These are phyloP conservation scores for Aproaerema taeniolella DNA, from an alignment of 2,888 invertebrate species.

Conservation along the genomic window DNA sequence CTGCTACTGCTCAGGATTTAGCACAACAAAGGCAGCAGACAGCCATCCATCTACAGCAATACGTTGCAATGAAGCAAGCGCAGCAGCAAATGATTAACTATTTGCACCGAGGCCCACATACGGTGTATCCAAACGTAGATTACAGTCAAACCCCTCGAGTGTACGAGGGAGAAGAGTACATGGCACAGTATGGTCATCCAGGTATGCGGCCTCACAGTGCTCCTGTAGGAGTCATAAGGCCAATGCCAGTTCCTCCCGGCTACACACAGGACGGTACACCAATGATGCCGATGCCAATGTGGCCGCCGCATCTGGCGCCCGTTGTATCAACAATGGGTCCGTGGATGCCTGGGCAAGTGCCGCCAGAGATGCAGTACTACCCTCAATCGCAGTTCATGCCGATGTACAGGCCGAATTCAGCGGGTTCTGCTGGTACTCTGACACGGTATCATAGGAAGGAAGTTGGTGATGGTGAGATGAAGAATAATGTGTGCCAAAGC, in stretches of 20 bases:
- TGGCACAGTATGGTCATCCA: constrained; percentile 53
- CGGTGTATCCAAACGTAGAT: constrained; percentile 61
- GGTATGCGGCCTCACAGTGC: constrained; percentile 60
- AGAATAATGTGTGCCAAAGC: constrained; percentile 69
- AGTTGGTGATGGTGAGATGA: constrained; percentile 44
- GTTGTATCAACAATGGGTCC: constrained; percentile 57
- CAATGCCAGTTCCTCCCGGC: constrained; percentile 48
- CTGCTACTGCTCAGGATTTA: constrained; percentile 48
- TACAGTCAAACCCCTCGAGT: constrained; percentile 45
- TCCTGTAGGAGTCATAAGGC: constrained; percentile 53
- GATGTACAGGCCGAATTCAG: constrained; percentile 65
- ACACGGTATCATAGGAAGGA: constrained; percentile 67
- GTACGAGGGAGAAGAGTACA: constrained; percentile 56
- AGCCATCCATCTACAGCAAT: constrained; percentile 67
- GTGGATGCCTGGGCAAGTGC: constrained; percentile 54
- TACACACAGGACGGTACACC: constrained; percentile 53
- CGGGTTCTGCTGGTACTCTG: constrained; percentile 67
- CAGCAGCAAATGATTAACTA: constrained; percentile 71
- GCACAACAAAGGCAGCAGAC: constrained; percentile 70
- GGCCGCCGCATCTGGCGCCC: constrained; percentile 59
- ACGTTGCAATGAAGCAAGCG: constrained; percentile 74
- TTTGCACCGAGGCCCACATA: constrained; percentile 61
- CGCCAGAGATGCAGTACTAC: constrained; percentile 65
- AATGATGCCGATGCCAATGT: constrained; percentile 64
- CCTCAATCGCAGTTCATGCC: constrained; percentile 63